Percentiles rank a stretch among this genome's conserved stretches.
These are phyloP conservation scores for Agonopterix subpropinquella DNA, from an alignment of 2,888 invertebrate genomes.

Conservation along the genomic window DNA sequence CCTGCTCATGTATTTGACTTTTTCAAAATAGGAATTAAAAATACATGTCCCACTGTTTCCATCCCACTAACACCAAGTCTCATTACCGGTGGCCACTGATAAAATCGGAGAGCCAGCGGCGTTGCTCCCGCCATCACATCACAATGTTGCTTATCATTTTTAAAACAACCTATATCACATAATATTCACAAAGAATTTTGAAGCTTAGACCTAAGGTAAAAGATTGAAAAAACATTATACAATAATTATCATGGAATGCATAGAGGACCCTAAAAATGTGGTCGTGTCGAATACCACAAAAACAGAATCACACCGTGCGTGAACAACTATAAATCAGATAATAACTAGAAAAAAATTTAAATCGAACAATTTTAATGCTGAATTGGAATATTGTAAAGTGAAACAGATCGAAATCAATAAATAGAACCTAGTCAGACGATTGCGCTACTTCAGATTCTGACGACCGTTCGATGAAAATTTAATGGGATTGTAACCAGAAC, in stretches of 20 bases:
- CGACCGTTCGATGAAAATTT: slow-evolving; percentile 34
- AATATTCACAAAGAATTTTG: slow-evolving; percentile 12
- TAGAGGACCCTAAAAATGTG: slow-evolving; percentile 14
- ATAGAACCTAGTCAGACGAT: slow-evolving; percentile 12
- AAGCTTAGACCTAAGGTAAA: slow-evolving; percentile 6
- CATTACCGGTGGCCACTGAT: slow-evolving; percentile 57
- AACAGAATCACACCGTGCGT: slow-evolving; percentile 21
- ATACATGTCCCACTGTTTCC: slow-evolving; percentile 46
- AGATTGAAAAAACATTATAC: not conserved
- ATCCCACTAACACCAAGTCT: slow-evolving; percentile 55
- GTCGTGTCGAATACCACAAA: slow-evolving; percentile 21
- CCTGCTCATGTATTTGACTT: slow-evolving; percentile 19
- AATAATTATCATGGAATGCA: not conserved
- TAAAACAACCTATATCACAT: slow-evolving; percentile 23
- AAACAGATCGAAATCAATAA: not conserved
- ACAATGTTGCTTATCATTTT: slow-evolving; percentile 36
- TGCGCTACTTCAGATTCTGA: slow-evolving; percentile 22
- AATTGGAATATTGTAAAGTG: not conserved
- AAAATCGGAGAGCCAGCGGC: slow-evolving; percentile 49
- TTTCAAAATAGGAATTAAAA: slow-evolving; percentile 36
- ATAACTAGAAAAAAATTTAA: not conserved
- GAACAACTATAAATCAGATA: slow-evolving; percentile 9
- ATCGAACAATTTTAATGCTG: too few species aligned
- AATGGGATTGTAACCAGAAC: slow-evolving; percentile 42
- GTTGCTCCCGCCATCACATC: slow-evolving; percentile 37